These are phyloP conservation scores for Falco cherrug DNA, from an alignment of 2,797 vertebrate genomes.

Conservation along the genomic window DNA sequence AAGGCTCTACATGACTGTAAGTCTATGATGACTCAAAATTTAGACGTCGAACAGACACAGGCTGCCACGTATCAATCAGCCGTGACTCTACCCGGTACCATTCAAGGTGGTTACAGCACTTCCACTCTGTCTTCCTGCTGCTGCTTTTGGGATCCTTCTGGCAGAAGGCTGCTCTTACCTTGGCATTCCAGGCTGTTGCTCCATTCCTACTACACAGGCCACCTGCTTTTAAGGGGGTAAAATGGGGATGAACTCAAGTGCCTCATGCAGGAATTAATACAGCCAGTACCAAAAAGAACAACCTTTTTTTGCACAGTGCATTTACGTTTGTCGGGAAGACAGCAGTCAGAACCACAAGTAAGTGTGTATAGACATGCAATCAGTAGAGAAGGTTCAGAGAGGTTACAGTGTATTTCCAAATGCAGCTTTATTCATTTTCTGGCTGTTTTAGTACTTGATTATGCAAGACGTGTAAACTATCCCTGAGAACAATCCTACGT, in stretches of 20 bases:
- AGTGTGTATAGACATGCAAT: fast-evolving
- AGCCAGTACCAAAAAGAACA: not conserved
- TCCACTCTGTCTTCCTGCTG: not conserved
- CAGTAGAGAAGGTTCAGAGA: not conserved
- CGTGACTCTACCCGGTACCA: fast-evolving
- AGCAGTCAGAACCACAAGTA: not conserved
- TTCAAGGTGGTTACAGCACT: fast-evolving
- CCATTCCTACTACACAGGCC: not conserved
- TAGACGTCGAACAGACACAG: not conserved
- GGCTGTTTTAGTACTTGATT: not conserved
- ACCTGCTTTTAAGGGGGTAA: not conserved
- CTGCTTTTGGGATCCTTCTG: not conserved
- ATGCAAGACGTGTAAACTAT: not conserved
- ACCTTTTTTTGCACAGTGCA: not conserved
- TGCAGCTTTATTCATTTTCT: not conserved
- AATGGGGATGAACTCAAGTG: not conserved
- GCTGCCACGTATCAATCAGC: fast-evolving
- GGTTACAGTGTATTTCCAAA: not conserved
- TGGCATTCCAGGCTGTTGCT: not conserved
- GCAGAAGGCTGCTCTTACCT: not conserved
- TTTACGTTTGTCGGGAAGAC: not conserved
- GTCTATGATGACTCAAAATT: not conserved
- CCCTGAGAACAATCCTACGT: not conserved
- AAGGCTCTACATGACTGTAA: not conserved
- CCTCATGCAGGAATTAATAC: not conserved